Evolutionary conservation across 2,797 vertebrate genomes (phyloP).

Genomic region (Hydrocynus forskahlii): DNA sequence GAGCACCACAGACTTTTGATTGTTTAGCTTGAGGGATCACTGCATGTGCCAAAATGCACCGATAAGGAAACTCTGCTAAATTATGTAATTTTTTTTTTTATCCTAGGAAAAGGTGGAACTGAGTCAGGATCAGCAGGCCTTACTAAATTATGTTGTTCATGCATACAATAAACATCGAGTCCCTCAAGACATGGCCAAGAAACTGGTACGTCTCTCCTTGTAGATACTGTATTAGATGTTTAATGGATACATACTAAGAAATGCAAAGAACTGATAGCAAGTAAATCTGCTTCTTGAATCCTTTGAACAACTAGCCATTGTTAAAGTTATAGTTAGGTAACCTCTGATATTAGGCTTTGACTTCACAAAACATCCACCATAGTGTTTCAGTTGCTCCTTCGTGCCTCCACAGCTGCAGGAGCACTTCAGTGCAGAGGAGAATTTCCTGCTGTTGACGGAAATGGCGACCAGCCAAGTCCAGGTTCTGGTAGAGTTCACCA

Average conservation of each 20-base stretch:
- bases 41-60: too few species aligned
- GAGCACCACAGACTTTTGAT: background rate
- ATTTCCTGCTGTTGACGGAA: conserved; percentile 97
- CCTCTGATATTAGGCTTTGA: background rate
- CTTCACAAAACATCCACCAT: conserved; percentile 32
- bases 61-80: background rate
- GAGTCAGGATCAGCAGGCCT: conserved; percentile 85
- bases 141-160: conserved; percentile 87
- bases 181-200: conserved; percentile 92
- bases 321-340: conserved; percentile 30
- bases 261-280: background rate
- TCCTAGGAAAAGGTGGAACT: conserved; percentile 90
- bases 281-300: background rate
- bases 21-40: too few species aligned
- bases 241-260: background rate
- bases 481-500: conserved; percentile 97
- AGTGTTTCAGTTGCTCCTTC: conserved; percentile 6
- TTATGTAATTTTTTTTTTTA: conserved; percentile 57
- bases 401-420: conserved; percentile 84
- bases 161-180: conserved; percentile 92
- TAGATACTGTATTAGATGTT: background rate
- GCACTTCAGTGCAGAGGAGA: conserved; percentile 92
- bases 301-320: background rate
- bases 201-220: conserved; percentile 82
- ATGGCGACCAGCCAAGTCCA: conserved; percentile 98